These are phyloP conservation scores for Leucophenga maculata DNA, from an alignment of 2,888 invertebrate species.

Conservation along the genomic window DNA sequence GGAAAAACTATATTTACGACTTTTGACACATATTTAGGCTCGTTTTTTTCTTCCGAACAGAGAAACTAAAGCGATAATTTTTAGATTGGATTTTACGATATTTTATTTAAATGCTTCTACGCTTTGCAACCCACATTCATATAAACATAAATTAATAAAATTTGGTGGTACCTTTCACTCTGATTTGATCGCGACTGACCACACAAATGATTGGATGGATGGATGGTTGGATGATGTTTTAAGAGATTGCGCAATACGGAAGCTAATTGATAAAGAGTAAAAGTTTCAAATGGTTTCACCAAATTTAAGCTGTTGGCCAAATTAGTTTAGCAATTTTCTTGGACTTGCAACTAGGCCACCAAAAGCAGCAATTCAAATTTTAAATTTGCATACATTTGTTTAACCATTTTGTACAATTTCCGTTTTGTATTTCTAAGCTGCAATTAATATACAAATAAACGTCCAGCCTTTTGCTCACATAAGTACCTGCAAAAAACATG, in stretches of 20 bases:
- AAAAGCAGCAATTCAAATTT: background rate
- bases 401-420: conserved; percentile 18
- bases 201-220: too few species aligned
- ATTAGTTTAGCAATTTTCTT: background rate
- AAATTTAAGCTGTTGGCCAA: too few species aligned
- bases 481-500: background rate
- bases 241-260: too few species aligned
- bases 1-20: conserved; percentile 52
- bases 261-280: background rate
- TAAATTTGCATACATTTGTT: background rate
- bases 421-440: conserved; percentile 5
- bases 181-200: background rate
- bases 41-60: background rate
- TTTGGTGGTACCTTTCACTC: conserved; percentile 3
- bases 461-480: too few species aligned
- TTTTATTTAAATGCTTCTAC: background rate
- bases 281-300: too few species aligned
- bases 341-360: background rate
- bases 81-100: background rate
- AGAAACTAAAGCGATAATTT: background rate
- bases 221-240: too few species aligned
- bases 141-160: background rate
- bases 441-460: conserved; percentile 5
- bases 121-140: background rate
- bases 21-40: conserved; percentile 54